Conservation (phyloP, 2,797 vertebrate genomes). For the Gastrophryne carolinensis region DNA sequence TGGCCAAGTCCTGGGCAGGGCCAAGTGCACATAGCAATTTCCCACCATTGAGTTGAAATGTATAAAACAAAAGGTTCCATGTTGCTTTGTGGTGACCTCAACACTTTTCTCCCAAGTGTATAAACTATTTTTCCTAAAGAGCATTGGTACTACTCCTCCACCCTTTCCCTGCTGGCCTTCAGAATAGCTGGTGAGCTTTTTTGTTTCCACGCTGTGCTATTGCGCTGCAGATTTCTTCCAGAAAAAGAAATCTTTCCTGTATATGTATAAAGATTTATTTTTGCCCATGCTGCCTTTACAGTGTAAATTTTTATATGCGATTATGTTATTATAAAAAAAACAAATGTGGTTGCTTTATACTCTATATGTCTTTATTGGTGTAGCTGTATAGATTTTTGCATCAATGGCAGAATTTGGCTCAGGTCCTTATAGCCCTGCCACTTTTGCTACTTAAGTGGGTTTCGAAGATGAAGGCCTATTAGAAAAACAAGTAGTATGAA, state of each 20-base stretch:
- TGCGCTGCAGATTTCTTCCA: conserved; percentile 2
- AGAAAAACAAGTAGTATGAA: no score
- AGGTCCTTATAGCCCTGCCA: no score
- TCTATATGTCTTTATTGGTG: no score
- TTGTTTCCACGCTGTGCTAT: conserved; percentile 14
- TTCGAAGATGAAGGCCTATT: no score
- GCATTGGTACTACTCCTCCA: conserved; percentile 1
- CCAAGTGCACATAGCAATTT: not conserved
- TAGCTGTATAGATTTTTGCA: no score
- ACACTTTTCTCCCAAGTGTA: conserved; percentile 20
- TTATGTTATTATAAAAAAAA: not conserved
- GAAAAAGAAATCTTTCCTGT: conserved; percentile 17
- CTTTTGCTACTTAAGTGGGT: no score
- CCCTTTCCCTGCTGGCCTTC: conserved; percentile 22
- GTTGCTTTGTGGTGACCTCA: conserved; percentile 14
- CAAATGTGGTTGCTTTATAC: no score
- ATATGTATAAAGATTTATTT: not conserved
- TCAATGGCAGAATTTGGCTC: no score
- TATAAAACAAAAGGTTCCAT: conserved; percentile 27
- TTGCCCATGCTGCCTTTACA: not conserved
- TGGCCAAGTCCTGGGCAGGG: not conserved
- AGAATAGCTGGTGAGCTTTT: conserved; percentile 13
- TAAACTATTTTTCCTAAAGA: conserved; percentile 23
- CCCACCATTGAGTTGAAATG: conserved; percentile 30
- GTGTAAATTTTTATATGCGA: not conserved